Base-by-base conservation (phyloP, 2,113 vertebrate species). In the Charina bottae region DNA sequence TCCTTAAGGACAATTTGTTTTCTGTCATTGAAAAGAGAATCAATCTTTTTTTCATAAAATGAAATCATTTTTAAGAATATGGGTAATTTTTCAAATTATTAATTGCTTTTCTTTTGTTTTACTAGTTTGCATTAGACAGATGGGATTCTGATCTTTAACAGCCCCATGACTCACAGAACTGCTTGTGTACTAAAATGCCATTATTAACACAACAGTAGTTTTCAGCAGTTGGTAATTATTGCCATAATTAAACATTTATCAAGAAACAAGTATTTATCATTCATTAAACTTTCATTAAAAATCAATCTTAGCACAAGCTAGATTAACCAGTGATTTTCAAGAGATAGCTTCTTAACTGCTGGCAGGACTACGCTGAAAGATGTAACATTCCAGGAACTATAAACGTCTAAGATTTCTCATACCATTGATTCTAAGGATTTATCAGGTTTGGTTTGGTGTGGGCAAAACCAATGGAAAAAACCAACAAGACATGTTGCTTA, bases 231-330 rank as follows among this genome's bases (percentile, higher is more conserved):
- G 97, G 97, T 98, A 98, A 98, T 98, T 98, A 98, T 98, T 98
- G 98, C 97, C 98, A 98, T 98, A 98, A 98, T 98, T 98, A 98
- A 98, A 98, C 98, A 98, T 98, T 98, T 98, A 98, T 98, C 97
- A 98, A 98, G 97, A 98, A 98, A 97, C 92, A 94, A 98, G 97
- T 97, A 98, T 98, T 98, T 98, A 98, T 98, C 97, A 98, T 98
- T 98, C 97, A 98, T 98, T 98, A 98, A 97, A 98, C 96, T 98
- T 98, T 97, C 97, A 98, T 98, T 98, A 98, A 98, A 98, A 98
- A 97, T 97, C 97, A 97, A 98, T 98, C 96, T 97, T 96, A 95
- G 96, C 95, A 95, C 91, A 96, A 97, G 97, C 97, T 97, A 96
- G 97, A 97, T 98, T 97, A 98, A 96, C 97, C 96, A 94, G 95